phyloP scores from a whole-genome alignment of 2,113 vertebrate genomes.

The Cranoglanis bouderius region DNA sequence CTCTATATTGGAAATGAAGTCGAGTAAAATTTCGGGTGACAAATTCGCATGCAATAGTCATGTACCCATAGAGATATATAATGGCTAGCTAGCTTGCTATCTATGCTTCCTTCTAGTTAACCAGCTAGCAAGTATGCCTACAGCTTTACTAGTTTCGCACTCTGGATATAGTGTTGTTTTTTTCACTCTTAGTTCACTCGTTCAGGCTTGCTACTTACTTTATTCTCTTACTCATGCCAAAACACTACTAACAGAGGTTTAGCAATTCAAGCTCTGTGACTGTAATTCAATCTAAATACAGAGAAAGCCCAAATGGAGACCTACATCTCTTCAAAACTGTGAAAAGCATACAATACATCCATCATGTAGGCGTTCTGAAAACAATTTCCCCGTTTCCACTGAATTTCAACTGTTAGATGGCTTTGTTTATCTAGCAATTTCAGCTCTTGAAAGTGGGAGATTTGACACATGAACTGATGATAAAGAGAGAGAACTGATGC shows the following conservation, averaged over 20 bases:
- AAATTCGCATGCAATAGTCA: background rate
- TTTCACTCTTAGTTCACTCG: too few species aligned
- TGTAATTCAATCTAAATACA: background rate
- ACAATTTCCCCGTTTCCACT: background rate
- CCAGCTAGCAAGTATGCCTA: background rate
- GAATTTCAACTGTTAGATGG: background rate
- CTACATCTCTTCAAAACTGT: background rate
- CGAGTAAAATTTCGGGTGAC: background rate
- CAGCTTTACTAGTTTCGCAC: background rate
- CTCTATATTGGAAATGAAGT: too few species aligned
- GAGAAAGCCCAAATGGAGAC: background rate
- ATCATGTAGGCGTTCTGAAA: background rate
- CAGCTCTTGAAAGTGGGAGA: background rate
- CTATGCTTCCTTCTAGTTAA: background rate
- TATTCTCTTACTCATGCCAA: background rate
- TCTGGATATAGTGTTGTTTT: background rate
- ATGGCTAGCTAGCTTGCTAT: background rate
- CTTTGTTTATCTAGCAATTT: background rate
- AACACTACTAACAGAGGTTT: background rate
- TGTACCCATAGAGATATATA: background rate
- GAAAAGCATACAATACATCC: background rate
- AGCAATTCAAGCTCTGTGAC: background rate
- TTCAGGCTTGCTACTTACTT: background rate
- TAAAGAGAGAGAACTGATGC: background rate
- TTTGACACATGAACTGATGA: background rate